These are phyloP conservation scores for Manis crassicaudata DNA, from an alignment of 2,797 vertebrate species.

Conservation along the genomic window DNA sequence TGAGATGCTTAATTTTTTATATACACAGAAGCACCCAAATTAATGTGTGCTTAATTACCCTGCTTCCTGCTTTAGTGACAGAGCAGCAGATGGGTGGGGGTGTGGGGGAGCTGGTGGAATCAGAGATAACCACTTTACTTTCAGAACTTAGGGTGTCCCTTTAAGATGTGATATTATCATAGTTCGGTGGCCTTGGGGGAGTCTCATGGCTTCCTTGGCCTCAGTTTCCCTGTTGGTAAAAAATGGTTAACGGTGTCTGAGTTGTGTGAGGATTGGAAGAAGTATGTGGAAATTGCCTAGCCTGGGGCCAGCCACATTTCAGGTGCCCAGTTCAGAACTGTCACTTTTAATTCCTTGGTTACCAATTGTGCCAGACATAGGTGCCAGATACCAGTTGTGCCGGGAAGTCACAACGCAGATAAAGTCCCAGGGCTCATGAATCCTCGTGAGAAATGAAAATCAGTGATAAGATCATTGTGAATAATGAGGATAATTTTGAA, in stretches of 20 bases:
- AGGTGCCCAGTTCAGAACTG: too few species aligned
- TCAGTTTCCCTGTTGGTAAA: not conserved
- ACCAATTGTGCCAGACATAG: not conserved
- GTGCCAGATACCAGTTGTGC: not conserved
- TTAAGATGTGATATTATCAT: not conserved
- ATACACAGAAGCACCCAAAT: not conserved
- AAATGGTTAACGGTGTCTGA: too few species aligned
- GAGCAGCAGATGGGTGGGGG: not conserved
- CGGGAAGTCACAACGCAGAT: not conserved
- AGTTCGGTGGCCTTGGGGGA: not conserved
- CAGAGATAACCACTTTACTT: fast-evolving
- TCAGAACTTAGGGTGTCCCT: not conserved
- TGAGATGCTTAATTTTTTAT: not conserved
- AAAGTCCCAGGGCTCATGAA: not conserved
- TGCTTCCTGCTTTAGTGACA: not conserved
- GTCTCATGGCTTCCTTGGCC: fast-evolving
- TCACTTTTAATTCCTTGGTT: not conserved
- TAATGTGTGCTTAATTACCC: not conserved
- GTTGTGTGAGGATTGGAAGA: not conserved
- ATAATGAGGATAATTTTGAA: not conserved
- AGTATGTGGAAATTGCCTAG: not conserved
- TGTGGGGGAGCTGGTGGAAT: not conserved
- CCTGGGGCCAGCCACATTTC: fast-evolving
- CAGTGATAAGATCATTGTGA: too few species aligned
- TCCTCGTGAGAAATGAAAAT: not conserved